Conservation (phyloP, 2,888 invertebrate genomes). For the Orthonevra nobilis region DNA sequence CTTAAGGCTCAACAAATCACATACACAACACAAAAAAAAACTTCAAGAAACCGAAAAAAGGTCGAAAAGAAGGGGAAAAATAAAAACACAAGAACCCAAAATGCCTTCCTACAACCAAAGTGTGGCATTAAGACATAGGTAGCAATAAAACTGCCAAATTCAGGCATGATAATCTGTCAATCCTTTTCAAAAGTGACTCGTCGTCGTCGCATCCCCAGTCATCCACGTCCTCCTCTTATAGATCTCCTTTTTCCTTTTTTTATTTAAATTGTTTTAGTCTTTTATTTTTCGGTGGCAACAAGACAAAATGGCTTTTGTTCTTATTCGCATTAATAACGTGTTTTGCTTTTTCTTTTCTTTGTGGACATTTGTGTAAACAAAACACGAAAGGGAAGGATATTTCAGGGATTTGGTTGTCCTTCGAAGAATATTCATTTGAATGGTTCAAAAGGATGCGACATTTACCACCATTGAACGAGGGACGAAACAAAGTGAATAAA, state of each 20-base stretch:
- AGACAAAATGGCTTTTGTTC: conserved; percentile 63
- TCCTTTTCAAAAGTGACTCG: conserved; percentile 67
- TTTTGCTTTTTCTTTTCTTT: conserved; percentile 1
- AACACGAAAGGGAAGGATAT: background rate
- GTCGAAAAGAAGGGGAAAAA: background rate
- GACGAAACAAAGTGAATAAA: conserved; percentile 14
- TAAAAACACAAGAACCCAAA: conserved; percentile 24
- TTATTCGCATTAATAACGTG: conserved; percentile 40
- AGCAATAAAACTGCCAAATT: conserved; percentile 70
- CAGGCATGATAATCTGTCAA: conserved; percentile 70
- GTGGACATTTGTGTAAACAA: background rate
- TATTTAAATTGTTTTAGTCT: conserved; percentile 28
- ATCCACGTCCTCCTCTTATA: background rate
- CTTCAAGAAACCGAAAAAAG: background rate
- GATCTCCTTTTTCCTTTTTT: background rate
- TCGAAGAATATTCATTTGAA: conserved; percentile 26
- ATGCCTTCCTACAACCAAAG: conserved; percentile 62
- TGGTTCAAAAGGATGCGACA: conserved; percentile 27
- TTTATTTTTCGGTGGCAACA: conserved; percentile 43
- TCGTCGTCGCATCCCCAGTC: conserved; percentile 34
- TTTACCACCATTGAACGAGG: conserved; percentile 25
- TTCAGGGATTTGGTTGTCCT: conserved; percentile 15
- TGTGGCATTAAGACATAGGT: conserved; percentile 69
- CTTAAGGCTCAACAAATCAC: no score
- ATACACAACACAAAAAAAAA: conserved; percentile 1